Evolutionary conservation across 2,797 vertebrate species (phyloP).

Genomic region (Tachyglossus aculeatus): DNA sequence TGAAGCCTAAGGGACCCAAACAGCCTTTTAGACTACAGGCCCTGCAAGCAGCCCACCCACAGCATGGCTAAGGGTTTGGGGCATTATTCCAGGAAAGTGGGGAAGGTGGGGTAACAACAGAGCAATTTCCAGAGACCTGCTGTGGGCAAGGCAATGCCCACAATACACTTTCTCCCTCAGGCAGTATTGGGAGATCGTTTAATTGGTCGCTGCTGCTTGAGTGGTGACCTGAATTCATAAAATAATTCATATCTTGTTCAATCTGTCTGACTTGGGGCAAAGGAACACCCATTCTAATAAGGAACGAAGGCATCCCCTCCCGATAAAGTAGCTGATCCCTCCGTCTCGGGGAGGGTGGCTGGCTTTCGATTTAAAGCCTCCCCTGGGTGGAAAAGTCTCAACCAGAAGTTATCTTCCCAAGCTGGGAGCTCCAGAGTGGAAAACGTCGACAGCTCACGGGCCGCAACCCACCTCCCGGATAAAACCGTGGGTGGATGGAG

Average conservation of each 20-base stretch:
- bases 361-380: constrained; percentile 27
- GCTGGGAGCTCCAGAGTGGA: neutral
- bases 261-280: constrained; percentile 21
- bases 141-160: too few relatives aligned
- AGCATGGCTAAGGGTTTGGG: too few relatives aligned
- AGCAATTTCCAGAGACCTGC: too few relatives aligned
- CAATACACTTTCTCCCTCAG: too few relatives aligned
- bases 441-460: neutral
- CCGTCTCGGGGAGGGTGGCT: neutral
- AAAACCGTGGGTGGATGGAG: neutral
- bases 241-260: neutral
- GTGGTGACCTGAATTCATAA: neutral
- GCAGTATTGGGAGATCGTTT: neutral
- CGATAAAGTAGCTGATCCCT: constrained; percentile 12
- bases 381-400: neutral
- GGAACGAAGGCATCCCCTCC: constrained; percentile 11
- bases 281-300: constrained; percentile 1
- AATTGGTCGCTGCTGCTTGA: neutral
- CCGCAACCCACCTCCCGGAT: neutral
- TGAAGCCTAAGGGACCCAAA: too few relatives aligned
- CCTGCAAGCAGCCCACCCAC: too few relatives aligned
- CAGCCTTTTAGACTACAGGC: too few relatives aligned
- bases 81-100: too few relatives aligned
- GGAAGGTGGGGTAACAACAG: too few relatives aligned
- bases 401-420: neutral